Evolutionary conservation across 2,888 invertebrate species (phyloP).

Genomic region (Syrista parreyssii): DNA sequence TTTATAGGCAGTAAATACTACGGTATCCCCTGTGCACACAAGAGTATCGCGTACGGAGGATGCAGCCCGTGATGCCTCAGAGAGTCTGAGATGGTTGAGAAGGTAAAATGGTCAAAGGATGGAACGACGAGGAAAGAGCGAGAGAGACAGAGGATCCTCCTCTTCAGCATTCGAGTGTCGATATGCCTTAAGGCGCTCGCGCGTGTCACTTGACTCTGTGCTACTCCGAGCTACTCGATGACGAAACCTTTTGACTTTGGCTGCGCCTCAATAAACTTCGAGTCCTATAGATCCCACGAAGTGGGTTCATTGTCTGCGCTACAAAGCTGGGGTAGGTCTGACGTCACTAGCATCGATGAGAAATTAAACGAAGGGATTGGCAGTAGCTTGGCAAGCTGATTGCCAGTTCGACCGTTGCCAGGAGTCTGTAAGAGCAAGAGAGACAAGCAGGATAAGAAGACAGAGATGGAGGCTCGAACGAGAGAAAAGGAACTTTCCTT

Average conservation of each 20-base stretch:
- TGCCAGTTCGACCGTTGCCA: not conserved
- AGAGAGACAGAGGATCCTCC: not conserved
- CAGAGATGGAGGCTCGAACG: conserved; percentile 19
- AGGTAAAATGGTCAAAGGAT: not conserved
- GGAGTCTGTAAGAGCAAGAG: not conserved
- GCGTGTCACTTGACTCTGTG: not conserved
- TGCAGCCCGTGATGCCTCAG: not conserved
- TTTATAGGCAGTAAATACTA: conserved; percentile 39
- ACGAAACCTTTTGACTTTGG: not conserved
- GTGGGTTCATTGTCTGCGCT: not conserved
- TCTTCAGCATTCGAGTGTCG: not conserved
- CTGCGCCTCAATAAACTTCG: not conserved
- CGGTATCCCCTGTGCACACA: conserved; percentile 8
- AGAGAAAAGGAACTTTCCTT: conserved; percentile 4
- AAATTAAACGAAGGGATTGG: not conserved
- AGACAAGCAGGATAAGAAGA: not conserved
- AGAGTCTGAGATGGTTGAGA: not conserved
- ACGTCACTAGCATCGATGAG: not conserved
- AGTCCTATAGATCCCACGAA: not conserved
- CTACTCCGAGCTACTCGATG: not conserved
- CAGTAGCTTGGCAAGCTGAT: not conserved
- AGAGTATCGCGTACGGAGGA: not conserved
- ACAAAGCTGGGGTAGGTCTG: not conserved
- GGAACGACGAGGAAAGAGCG: not conserved
- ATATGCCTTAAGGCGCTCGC: not conserved